phyloP scores from a whole-genome alignment of 1,140 invertebrate species.

The Conopomorpha cramerella region DNA sequence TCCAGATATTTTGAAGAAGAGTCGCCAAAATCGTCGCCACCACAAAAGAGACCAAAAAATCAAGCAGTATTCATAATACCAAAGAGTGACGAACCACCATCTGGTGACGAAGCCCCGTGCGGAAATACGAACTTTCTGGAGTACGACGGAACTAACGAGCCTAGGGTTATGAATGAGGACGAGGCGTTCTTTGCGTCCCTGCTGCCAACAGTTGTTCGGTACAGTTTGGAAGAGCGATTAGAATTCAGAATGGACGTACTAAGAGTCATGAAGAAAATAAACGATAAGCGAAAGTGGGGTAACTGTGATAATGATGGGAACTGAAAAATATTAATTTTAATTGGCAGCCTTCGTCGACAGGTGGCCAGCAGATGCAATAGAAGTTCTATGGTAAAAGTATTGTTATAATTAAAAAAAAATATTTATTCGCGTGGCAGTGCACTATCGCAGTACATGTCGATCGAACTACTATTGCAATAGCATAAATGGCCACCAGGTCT shows the following conservation, averaged over 20 bases:
- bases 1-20: background rate
- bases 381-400: too few relatives aligned
- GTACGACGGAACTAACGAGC: constrained; percentile 23
- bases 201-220: constrained; percentile 38
- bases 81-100: background rate
- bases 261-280: constrained; percentile 38
- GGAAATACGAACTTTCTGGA: constrained; percentile 22
- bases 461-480: too few relatives aligned
- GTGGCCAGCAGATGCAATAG: too few relatives aligned
- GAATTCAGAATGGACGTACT: constrained; percentile 45
- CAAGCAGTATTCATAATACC: background rate
- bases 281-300: constrained; percentile 25
- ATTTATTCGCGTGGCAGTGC: too few relatives aligned
- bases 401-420: too few relatives aligned
- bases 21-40: constrained; percentile 8
- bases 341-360: too few relatives aligned
- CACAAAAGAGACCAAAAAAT: constrained; percentile 10
- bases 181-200: constrained; percentile 49
- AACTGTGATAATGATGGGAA: background rate
- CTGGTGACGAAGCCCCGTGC: background rate
- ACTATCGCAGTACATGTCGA: too few relatives aligned
- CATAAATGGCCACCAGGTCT: too few relatives aligned
- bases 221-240: constrained; percentile 37
- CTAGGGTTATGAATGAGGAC: constrained; percentile 46
- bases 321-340: background rate